Percentiles rank a stretch among this genome's conserved stretches.
phyloP scores from a whole-genome alignment of 1,140 invertebrate genomes.

The Pseudobourletiella spinata region DNA sequence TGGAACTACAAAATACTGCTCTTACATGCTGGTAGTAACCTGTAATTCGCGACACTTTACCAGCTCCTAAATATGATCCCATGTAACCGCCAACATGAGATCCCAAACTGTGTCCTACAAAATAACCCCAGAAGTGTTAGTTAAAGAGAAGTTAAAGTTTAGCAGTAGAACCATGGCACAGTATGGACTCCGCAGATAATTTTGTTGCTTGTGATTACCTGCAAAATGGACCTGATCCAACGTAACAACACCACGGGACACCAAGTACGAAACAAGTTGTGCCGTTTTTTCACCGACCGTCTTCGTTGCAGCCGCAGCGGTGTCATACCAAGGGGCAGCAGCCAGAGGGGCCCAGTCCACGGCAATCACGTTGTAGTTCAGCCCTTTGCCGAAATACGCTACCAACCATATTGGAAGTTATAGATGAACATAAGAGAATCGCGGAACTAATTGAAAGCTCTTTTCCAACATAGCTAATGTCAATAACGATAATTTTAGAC shows the following conservation, averaged over 20 bases:
- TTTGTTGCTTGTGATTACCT: too few relatives aligned
- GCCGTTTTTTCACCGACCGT: conserved; percentile 12
- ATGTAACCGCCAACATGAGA: conserved; percentile 16
- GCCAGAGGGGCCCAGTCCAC: conserved; percentile 22
- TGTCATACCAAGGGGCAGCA: conserved; percentile 23
- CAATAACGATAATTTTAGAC: too few relatives aligned
- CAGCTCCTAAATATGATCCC: conserved; percentile 8
- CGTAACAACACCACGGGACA: background rate
- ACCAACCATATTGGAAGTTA: too few relatives aligned
- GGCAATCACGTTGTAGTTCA: conserved; percentile 18
- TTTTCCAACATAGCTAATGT: too few relatives aligned
- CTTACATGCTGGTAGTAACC: background rate
- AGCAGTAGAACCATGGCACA: too few relatives aligned
- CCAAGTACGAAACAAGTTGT: background rate
- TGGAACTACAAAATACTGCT: background rate
- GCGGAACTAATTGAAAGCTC: too few relatives aligned
- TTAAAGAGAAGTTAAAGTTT: too few relatives aligned
- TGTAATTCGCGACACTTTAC: conserved; percentile 17
- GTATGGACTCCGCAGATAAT: too few relatives aligned
- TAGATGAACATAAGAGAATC: too few relatives aligned
- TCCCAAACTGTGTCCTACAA: conserved; percentile 9
- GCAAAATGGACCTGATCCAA: conserved; percentile 15
- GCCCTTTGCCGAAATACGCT: too few relatives aligned
- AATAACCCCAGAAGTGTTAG: too few relatives aligned
- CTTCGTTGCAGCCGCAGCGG: conserved; percentile 16